These are phyloP conservation scores for Leptatherina wallacei DNA, from an alignment of 2,797 vertebrate genomes.

Conservation along the genomic window DNA sequence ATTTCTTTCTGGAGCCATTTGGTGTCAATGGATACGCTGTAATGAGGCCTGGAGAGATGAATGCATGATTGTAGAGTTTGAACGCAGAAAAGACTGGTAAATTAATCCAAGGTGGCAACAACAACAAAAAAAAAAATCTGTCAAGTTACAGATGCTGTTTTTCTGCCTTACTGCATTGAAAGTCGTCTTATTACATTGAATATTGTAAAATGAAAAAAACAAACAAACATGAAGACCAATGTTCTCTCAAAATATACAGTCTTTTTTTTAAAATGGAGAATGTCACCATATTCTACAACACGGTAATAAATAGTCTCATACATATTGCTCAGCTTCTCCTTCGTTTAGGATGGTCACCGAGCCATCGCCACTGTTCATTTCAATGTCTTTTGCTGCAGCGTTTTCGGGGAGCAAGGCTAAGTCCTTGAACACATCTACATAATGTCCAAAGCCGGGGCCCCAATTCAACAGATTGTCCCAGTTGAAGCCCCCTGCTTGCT, in stretches of 20 bases:
- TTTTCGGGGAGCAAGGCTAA: constrained; percentile 95
- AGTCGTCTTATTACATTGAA: constrained; percentile 80
- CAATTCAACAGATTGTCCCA: constrained; percentile 99
- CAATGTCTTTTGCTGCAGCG: constrained; percentile 82
- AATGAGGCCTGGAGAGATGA: constrained; percentile 58
- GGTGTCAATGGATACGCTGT: constrained; percentile 44
- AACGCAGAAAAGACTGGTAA: constrained; percentile 65
- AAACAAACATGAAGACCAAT: constrained; percentile 58
- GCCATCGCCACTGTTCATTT: constrained; percentile 89
- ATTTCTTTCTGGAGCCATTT: constrained; percentile 32
- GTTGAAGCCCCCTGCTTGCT: constrained; percentile 90
- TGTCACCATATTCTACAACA: constrained; percentile 69
- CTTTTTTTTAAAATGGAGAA: constrained; percentile 63
- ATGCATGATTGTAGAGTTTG: constrained; percentile 42
- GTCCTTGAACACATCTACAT: constrained; percentile 98
- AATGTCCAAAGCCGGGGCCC: constrained; percentile 97
- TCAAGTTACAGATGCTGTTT: constrained; percentile 60
- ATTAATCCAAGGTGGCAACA: constrained; percentile 62
- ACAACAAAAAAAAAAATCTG: constrained; percentile 40
- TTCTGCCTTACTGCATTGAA: constrained; percentile 86
- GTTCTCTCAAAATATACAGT: constrained; percentile 75
- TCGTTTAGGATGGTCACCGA: constrained; percentile 89
- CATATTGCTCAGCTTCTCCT: constrained; percentile 94
- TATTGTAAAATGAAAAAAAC: constrained; percentile 41
- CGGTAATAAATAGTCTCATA: constrained; percentile 87